These are phyloP conservation scores for Triplophysa tibetana DNA, from an alignment of 2,113 vertebrate genomes.

Conservation along the genomic window DNA sequence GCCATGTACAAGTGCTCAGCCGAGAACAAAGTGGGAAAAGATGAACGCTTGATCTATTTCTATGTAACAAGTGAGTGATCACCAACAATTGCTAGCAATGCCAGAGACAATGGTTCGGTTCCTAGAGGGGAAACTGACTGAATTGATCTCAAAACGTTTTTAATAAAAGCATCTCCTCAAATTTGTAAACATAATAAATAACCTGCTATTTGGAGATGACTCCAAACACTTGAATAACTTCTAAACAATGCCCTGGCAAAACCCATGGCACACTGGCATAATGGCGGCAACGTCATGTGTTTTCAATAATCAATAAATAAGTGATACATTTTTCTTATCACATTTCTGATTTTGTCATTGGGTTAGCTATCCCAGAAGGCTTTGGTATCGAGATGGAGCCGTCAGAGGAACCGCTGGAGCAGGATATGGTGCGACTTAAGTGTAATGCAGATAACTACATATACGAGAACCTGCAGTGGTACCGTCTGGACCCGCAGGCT, in stretches of 20 bases:
- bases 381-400: slow-evolving; percentile 89
- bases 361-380: slow-evolving; percentile 88
- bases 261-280: no score
- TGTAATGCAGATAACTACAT: slow-evolving; percentile 95
- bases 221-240: no score
- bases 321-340: no score
- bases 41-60: slow-evolving; percentile 92
- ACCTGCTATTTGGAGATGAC: no score
- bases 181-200: no score
- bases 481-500: slow-evolving; percentile 85
- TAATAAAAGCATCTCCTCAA: no score
- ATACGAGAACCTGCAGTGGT: slow-evolving; percentile 91
- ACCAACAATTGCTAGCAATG: not conserved
- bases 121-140: no score
- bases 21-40: slow-evolving; percentile 91
- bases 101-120: no score
- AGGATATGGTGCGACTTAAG: slow-evolving; percentile 82
- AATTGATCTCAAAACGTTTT: no score
- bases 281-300: no score
- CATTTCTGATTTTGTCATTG: not conserved
- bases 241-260: no score
- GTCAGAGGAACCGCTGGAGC: slow-evolving; percentile 86
- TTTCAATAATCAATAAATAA: no score
- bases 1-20: slow-evolving; percentile 94
- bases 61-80: slow-evolving; percentile 92